A percentile compares a stretch with the other conserved stretches of the same genome.
Evolutionary conservation across 1,140 invertebrate genomes (phyloP).

Genomic region (Lucilia sericata): DNA sequence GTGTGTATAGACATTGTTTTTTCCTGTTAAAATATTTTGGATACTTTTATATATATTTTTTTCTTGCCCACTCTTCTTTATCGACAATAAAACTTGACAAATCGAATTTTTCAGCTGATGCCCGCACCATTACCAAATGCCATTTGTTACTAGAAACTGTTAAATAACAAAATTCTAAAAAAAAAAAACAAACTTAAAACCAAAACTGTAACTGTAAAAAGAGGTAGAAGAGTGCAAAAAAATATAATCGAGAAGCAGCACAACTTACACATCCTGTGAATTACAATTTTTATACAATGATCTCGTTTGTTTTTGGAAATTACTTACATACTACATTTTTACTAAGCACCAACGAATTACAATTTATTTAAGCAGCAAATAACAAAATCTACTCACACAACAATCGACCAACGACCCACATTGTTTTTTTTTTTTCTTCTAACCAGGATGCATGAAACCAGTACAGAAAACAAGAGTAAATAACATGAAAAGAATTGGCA

Average conservation of each 20-base stretch:
- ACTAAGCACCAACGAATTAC: slow-evolving; percentile 4
- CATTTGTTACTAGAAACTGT: slow-evolving; percentile 3
- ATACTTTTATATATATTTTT: neutral
- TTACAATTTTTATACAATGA: slow-evolving; percentile 5
- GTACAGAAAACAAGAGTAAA: neutral
- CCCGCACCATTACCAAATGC: slow-evolving; percentile 27
- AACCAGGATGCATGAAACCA: neutral
- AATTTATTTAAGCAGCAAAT: slow-evolving; percentile 29
- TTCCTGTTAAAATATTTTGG: neutral
- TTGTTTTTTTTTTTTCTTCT: too few relatives aligned
- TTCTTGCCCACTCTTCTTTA: neutral
- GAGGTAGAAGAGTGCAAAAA: neutral
- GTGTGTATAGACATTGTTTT: neutral
- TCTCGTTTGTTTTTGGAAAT: slow-evolving; percentile 8
- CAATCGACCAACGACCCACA: too few relatives aligned
- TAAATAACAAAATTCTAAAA: neutral
- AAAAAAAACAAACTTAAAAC: neutral
- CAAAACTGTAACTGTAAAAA: neutral
- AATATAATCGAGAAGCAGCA: neutral
- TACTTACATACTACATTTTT: neutral
- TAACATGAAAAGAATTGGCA: too few relatives aligned
- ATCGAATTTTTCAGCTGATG: slow-evolving; percentile 29
- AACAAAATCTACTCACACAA: neutral
- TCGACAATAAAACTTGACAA: slow-evolving; percentile 27
- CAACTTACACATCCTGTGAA: slow-evolving; percentile 19